These are phyloP conservation scores for Spodoptera littoralis DNA, from an alignment of 2,888 invertebrate genomes.

Conservation along the genomic window DNA sequence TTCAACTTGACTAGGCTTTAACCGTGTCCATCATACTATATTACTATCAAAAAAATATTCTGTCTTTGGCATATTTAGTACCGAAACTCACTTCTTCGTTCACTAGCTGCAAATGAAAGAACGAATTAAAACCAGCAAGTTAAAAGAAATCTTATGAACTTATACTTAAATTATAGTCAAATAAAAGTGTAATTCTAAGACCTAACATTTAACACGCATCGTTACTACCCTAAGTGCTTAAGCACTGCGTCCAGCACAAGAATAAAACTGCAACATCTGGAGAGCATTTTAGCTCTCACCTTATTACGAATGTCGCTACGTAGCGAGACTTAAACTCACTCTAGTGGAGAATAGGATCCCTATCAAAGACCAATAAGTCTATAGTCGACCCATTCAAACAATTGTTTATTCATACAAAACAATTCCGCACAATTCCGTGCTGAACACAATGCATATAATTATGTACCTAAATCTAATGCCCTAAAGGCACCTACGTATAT, in stretches of 20 bases:
- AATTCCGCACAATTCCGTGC: background rate
- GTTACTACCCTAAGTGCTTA: constrained; percentile 13
- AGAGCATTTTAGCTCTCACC: background rate
- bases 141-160: constrained; percentile 18
- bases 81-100: constrained; percentile 30
- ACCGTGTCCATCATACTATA: constrained; percentile 15
- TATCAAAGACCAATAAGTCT: no score
- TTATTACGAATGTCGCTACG: no score
- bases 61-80: constrained; percentile 48
- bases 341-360: no score
- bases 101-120: constrained; percentile 39
- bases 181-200: constrained; percentile 5
- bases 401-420: no score
- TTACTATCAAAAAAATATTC: constrained; percentile 23
- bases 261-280: background rate
- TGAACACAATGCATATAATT: constrained; percentile 10
- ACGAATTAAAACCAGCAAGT: constrained; percentile 33
- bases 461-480: constrained; percentile 12
- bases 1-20: constrained; percentile 4
- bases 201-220: constrained; percentile 5
- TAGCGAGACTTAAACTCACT: no score
- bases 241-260: constrained; percentile 15
- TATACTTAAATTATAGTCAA: constrained; percentile 10
- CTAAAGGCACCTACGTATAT: constrained; percentile 16
- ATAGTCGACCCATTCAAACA: no score